Percentiles rank a stretch among this genome's conserved stretches.
phyloP scores from a whole-genome alignment of 2,113 vertebrate species.

The Amphiprion percula region DNA sequence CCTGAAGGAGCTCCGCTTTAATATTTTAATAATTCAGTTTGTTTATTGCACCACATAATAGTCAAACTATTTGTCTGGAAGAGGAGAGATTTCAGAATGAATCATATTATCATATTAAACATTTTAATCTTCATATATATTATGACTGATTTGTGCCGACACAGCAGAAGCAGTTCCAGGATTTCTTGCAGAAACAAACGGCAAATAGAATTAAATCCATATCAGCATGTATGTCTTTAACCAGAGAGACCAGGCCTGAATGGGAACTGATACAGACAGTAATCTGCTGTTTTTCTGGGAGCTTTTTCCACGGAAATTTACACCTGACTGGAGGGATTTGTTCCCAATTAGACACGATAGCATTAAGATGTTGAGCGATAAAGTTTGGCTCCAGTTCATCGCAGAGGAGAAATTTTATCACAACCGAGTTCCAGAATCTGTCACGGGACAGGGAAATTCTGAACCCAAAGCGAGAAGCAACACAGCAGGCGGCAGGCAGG shows the following conservation, averaged over 20 bases:
- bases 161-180: neutral
- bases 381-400: constrained; percentile 12
- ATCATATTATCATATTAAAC: neutral
- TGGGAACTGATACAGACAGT: neutral
- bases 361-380: constrained; percentile 12
- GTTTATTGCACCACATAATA: constrained; percentile 3
- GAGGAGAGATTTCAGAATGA: neutral
- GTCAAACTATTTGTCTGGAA: neutral
- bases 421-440: too few species aligned
- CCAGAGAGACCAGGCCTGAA: too few species aligned
- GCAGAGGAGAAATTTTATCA: neutral
- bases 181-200: neutral
- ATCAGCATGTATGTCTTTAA: too few species aligned
- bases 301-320: constrained; percentile 12
- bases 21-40: constrained; percentile 30
- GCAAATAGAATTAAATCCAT: too few species aligned
- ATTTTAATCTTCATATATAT: neutral
- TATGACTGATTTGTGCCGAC: neutral
- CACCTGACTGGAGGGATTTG: constrained; percentile 13
- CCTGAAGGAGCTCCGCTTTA: constrained; percentile 14
- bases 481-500: too few species aligned
- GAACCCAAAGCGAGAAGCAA: too few species aligned
- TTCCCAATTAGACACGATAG: constrained; percentile 11
- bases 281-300: neutral
- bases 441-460: too few species aligned